A percentile compares a stretch with the other conserved stretches of the same genome.
phyloP scores from a whole-genome alignment of 2,888 invertebrate genomes.

The Mimachlamys varia region DNA sequence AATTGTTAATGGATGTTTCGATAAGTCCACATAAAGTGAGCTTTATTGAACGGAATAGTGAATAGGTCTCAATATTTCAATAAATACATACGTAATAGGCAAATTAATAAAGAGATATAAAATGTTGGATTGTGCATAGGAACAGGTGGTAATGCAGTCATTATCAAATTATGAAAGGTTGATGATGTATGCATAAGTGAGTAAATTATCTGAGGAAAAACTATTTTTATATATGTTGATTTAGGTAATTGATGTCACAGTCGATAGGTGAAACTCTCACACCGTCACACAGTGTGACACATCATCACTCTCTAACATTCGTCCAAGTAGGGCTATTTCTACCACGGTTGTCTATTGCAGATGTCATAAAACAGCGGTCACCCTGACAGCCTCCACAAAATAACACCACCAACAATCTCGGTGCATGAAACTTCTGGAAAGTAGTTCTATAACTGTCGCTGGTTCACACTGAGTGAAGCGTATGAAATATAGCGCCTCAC shows the following conservation, averaged over 20 bases:
- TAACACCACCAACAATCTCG: not conserved
- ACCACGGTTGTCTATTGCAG: not conserved
- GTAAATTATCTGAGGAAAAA: too few species aligned
- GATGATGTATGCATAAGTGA: too few species aligned
- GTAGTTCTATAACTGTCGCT: constrained; percentile 29
- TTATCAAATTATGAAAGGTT: too few species aligned
- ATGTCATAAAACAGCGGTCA: constrained; percentile 9
- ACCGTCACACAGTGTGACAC: not conserved
- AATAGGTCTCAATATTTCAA: too few species aligned
- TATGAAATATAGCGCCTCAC: constrained; percentile 23
- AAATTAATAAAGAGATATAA: too few species aligned
- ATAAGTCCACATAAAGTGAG: too few species aligned
- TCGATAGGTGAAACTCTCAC: not conserved
- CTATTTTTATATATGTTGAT: not conserved
- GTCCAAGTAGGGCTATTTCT: not conserved
- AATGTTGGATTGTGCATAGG: too few species aligned
- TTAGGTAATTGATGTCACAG: not conserved
- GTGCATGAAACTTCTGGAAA: not conserved
- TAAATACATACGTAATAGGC: too few species aligned
- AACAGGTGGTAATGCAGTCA: too few species aligned
- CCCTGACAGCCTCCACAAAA: not conserved
- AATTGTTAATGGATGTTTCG: too few species aligned
- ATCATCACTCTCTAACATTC: not conserved
- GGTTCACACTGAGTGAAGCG: constrained; percentile 7
- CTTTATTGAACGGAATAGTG: too few species aligned